These are phyloP conservation scores for Lindbergichthys nudifrons DNA, from an alignment of 2,797 vertebrate genomes.

Conservation along the genomic window DNA sequence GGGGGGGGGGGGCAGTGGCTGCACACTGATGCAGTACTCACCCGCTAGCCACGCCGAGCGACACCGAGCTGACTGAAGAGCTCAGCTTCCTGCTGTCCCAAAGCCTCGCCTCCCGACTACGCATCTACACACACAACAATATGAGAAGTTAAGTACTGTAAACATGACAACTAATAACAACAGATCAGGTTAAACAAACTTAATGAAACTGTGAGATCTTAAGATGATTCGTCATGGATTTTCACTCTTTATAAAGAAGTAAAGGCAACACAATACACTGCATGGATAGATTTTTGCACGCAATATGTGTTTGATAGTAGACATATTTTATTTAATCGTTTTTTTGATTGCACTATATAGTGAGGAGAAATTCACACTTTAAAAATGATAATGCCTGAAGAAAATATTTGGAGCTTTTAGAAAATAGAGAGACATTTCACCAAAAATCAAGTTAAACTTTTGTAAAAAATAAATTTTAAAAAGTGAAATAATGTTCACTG, in stretches of 20 bases:
- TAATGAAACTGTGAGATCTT: background rate
- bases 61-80: slow-evolving; percentile 80
- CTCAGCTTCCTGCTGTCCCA: slow-evolving; percentile 91
- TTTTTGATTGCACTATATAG: background rate
- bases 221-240: background rate
- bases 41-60: slow-evolving; percentile 89
- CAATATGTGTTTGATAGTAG: background rate
- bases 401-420: slow-evolving; percentile 1
- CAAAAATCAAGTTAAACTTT: background rate
- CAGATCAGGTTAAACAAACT: background rate
- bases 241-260: background rate
- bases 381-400: background rate
- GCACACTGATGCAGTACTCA: slow-evolving; percentile 77
- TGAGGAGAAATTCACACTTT: background rate
- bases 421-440: background rate
- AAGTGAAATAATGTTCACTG: background rate
- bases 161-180: background rate
- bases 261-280: background rate
- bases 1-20: background rate
- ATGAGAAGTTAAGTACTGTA: background rate
- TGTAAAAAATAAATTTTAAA: background rate
- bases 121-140: slow-evolving; percentile 81
- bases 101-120: slow-evolving; percentile 90
- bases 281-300: background rate
- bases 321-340: background rate